Evolutionary conservation across 2,797 vertebrate genomes (phyloP).

Genomic region (Poeciliopsis paucimaculata): DNA sequence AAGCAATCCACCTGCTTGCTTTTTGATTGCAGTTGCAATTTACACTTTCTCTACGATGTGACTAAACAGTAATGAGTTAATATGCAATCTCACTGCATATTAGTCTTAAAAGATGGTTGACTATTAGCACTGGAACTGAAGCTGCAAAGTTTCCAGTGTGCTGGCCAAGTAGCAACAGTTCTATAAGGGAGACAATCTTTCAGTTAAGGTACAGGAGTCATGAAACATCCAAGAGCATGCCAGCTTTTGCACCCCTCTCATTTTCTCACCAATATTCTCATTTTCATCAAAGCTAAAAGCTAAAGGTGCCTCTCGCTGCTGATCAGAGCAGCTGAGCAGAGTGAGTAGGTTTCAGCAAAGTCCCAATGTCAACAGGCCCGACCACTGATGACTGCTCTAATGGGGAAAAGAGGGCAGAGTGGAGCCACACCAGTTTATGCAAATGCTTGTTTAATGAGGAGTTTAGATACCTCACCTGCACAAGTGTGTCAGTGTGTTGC

Average conservation of each 20-base stretch:
- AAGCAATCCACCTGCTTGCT: no score
- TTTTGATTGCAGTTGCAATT: no score
- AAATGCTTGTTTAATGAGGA: conserved; percentile 26
- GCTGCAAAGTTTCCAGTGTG: neutral
- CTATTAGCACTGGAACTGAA: neutral
- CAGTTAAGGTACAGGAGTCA: neutral
- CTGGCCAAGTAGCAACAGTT: neutral
- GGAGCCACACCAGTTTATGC: conserved; percentile 20
- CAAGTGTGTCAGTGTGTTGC: neutral
- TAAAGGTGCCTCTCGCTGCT: conserved; percentile 48
- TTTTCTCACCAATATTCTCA: conserved; percentile 5
- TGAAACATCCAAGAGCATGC: neutral
- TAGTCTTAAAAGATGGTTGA: neutral
- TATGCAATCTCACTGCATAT: neutral
- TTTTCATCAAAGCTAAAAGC: conserved; percentile 12
- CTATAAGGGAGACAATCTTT: neutral
- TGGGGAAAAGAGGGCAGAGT: conserved; percentile 24
- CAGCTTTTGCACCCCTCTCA: neutral
- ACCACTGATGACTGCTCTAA: conserved; percentile 37
- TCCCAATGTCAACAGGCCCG: conserved; percentile 45
- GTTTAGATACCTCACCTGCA: conserved; percentile 17
- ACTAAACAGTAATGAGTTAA: neutral
- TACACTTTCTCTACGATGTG: no score
- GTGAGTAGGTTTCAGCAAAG: conserved; percentile 37
- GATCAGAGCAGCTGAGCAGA: conserved; percentile 39